phyloP scores from a whole-genome alignment of 1,140 invertebrate species.

The Eupeodes corollae region DNA sequence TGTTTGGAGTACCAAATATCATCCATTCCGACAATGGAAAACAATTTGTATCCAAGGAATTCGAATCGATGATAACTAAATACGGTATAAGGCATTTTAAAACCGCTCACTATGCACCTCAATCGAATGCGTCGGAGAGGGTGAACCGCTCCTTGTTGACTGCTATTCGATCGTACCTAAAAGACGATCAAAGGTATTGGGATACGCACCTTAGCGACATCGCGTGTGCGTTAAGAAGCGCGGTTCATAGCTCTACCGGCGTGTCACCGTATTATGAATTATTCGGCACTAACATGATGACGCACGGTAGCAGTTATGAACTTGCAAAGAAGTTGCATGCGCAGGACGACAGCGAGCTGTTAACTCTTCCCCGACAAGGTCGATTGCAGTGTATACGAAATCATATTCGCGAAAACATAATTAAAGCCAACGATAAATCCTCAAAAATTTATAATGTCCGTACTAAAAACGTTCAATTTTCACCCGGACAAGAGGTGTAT shows the following conservation, averaged over 20 bases:
- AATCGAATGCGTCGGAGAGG: background rate
- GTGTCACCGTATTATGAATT: background rate
- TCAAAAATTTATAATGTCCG: no score
- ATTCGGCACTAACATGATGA: slow-evolving; percentile 2
- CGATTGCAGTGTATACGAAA: no score
- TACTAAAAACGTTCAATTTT: no score
- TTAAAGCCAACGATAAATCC: no score
- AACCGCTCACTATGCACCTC: background rate
- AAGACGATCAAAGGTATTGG: slow-evolving; percentile 2
- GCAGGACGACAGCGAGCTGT: background rate
- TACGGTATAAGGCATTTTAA: slow-evolving; percentile 4
- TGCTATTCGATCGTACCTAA: background rate
- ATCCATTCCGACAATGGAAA: slow-evolving; percentile 6
- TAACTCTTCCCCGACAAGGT: no score
- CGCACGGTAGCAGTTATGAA: background rate
- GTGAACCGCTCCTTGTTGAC: background rate
- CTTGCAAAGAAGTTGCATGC: background rate
- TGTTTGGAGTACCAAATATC: slow-evolving; percentile 4
- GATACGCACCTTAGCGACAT: slow-evolving; percentile 3
- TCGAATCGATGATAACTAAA: background rate
- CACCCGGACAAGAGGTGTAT: no score
- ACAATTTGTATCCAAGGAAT: slow-evolving; percentile 1
- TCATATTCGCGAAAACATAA: no score
- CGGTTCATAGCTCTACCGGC: background rate
- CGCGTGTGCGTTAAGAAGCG: background rate